Conservation (phyloP, 2,113 vertebrate genomes). For the Myotis yumanensis region DNA sequence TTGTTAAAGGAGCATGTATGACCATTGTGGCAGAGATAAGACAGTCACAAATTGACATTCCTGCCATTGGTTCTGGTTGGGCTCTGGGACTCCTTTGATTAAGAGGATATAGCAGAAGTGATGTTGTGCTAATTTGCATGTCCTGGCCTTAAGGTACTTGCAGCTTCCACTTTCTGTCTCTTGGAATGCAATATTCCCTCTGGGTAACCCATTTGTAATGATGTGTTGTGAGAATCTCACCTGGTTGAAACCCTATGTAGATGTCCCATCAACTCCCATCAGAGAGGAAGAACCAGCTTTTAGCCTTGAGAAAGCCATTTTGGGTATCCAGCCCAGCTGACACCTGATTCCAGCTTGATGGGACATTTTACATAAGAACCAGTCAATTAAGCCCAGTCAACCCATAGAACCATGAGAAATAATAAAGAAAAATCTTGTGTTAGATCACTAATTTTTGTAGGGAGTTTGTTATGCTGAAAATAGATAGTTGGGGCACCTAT, state of each 20-base stretch:
- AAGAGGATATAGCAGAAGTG: background rate
- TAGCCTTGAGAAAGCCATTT: background rate
- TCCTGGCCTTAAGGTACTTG: background rate
- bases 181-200: background rate
- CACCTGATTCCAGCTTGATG: background rate
- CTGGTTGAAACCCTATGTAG: background rate
- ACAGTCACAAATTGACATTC: background rate
- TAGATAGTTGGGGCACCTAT: background rate
- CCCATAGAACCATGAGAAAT: background rate
- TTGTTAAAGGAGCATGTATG: background rate
- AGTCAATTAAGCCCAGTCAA: background rate
- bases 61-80: background rate
- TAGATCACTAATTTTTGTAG: background rate
- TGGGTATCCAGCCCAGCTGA: background rate
- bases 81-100: background rate
- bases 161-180: background rate
- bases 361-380: background rate
- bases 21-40: background rate
- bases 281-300: background rate
- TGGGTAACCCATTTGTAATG: background rate
- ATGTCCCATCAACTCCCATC: background rate
- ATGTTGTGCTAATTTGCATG: background rate
- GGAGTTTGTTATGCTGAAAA: background rate
- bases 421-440: background rate
- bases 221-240: background rate